Evolutionary conservation across 2,888 invertebrate genomes (phyloP), one percentile per base, ranked within the genome.

Genomic region (Carterocephalus palaemon): DNA sequence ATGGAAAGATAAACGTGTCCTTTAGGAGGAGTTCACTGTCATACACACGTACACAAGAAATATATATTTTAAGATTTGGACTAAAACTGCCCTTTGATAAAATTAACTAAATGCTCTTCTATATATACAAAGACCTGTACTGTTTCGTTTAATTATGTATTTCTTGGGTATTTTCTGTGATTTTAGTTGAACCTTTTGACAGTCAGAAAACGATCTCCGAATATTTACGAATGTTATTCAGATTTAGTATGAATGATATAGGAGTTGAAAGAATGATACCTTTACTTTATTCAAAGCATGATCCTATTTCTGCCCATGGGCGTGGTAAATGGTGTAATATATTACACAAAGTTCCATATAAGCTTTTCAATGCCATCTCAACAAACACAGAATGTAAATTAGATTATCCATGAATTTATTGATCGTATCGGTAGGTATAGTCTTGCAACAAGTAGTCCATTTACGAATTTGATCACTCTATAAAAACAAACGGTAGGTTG

Each of bases 391-490:
- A 50, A 54, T 70, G 67, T 80, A 82, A 83, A 84, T 84, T 60
- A 70, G 79, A 82, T 83, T 82, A 77, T 74, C 64, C 70, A 66
- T 69, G 64, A 74, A 67, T 70, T 66, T 63, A 62, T 67, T 57
- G 57, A 57, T 68, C 62, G 62, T 66, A 66, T 77, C 29, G n/a
- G n/a, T n/a, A n/a, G n/a, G n/a, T 13, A 28, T n/a, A 23, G 36
- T 76, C 65, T 69, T 71, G 74, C 65, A 74, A 76, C 80, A 75
- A 74, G 77, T 82, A 76, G 70, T 75, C 77, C 71, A 78, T 76
- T 76, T 82, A 70, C 50, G 77, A 70, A 61, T 68, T 74, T 68
- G 67, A 69, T 62, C 66, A 57, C 63, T 68, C 70, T 85, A 84
- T 85, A 85, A 75, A 83, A 75, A 76, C 73, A 67, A 65, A 59